Percentiles rank a stretch among this genome's conserved stretches.
These are phyloP conservation scores for Austrolebias charrua DNA, from an alignment of 2,797 vertebrate genomes.

Conservation along the genomic window DNA sequence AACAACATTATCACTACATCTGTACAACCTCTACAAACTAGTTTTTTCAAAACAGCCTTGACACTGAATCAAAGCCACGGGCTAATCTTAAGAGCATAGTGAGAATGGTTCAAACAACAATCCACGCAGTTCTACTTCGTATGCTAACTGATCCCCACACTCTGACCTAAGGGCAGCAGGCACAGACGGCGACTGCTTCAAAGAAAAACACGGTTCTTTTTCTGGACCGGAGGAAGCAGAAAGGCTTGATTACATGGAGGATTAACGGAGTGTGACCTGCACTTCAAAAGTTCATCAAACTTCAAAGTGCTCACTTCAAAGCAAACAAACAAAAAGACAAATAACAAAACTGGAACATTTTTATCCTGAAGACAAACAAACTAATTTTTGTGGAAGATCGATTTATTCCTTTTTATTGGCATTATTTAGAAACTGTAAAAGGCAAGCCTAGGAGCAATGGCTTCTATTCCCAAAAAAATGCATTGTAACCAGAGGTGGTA, in stretches of 20 bases:
- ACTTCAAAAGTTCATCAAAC: constrained; percentile 47
- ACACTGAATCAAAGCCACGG: constrained; percentile 77
- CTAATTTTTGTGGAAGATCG: neutral
- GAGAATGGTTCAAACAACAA: constrained; percentile 77
- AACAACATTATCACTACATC: constrained; percentile 61
- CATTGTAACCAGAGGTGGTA: constrained; percentile 6
- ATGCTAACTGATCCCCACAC: constrained; percentile 74
- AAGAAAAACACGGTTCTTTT: constrained; percentile 51
- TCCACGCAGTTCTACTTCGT: constrained; percentile 73
- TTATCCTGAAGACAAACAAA: constrained; percentile 6
- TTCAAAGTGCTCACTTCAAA: constrained; percentile 17
- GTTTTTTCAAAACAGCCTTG: constrained; percentile 57
- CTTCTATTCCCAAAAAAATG: constrained; percentile 28
- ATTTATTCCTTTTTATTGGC: constrained; percentile 31
- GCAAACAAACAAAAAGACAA: constrained; percentile 32
- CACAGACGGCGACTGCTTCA: constrained; percentile 48
- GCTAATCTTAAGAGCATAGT: constrained; percentile 81
- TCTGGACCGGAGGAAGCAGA: constrained; percentile 51
- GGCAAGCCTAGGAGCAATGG: constrained; percentile 23
- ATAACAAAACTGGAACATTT: neutral
- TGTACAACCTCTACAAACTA: constrained; percentile 42
- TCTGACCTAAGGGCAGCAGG: constrained; percentile 49
- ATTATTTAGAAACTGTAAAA: constrained; percentile 24
- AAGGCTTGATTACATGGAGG: constrained; percentile 60
- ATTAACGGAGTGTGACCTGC: constrained; percentile 53